These are phyloP conservation scores for Pseudobourletiella spinata DNA, from an alignment of 1,140 invertebrate species.

Conservation along the genomic window DNA sequence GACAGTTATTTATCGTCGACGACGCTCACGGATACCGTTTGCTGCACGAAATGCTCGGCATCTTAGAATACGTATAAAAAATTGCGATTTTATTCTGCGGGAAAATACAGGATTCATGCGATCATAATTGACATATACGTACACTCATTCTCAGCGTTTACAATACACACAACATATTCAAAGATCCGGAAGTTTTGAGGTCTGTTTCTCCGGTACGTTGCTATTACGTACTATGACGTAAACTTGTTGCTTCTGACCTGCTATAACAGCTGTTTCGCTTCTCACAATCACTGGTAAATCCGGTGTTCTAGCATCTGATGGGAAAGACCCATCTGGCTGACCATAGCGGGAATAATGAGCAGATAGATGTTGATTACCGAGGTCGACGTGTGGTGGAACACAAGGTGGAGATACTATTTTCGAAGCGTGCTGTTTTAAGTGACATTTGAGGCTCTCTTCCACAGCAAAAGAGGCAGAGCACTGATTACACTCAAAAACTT, in stretches of 20 bases:
- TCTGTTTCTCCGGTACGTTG: neutral
- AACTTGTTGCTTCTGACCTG: neutral
- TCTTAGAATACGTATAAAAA: no score
- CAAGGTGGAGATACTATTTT: neutral
- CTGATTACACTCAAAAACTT: constrained; percentile 5
- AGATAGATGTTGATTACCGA: no score
- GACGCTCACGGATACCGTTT: no score
- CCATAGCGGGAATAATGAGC: no score
- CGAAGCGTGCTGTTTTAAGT: constrained; percentile 24
- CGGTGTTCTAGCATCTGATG: neutral
- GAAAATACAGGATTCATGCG: no score
- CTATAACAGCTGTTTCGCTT: neutral
- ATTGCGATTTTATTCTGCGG: no score
- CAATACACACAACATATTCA: no score
- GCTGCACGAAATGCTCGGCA: no score
- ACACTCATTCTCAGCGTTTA: no score
- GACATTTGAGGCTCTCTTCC: constrained; percentile 25
- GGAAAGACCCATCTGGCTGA: neutral
- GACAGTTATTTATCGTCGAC: no score
- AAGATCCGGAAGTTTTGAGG: neutral
- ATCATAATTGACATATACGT: no score
- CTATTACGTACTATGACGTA: neutral
- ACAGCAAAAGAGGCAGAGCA: constrained; percentile 24
- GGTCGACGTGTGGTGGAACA: neutral
- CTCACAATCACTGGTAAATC: neutral